These are phyloP conservation scores for Ceyx erithaca DNA, from an alignment of 2,797 vertebrate species.

Conservation along the genomic window DNA sequence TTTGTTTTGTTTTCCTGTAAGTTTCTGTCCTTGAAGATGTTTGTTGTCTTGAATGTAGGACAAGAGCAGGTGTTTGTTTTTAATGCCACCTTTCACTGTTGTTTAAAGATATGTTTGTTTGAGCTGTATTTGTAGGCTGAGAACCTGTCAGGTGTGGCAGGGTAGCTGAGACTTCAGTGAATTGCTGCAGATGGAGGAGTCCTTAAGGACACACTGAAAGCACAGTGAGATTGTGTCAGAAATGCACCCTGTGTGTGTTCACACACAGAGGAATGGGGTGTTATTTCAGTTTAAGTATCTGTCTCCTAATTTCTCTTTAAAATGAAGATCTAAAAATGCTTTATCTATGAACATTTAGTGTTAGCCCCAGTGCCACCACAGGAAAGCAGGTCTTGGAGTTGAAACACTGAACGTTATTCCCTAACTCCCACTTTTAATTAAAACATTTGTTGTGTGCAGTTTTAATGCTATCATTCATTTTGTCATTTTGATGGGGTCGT, in stretches of 20 bases:
- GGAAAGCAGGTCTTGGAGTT: slow-evolving; percentile 58
- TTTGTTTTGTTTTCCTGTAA: background rate
- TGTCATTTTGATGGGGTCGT: slow-evolving; percentile 43
- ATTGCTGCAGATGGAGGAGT: background rate
- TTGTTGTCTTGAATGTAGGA: background rate
- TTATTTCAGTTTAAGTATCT: slow-evolving; percentile 18
- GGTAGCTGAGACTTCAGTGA: background rate
- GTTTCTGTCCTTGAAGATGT: background rate
- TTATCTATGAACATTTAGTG: slow-evolving; percentile 29
- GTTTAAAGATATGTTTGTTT: background rate
- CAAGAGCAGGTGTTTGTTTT: background rate
- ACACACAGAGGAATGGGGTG: background rate
- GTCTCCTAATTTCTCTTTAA: slow-evolving; percentile 41
- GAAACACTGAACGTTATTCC: slow-evolving; percentile 34
- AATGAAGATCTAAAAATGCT: slow-evolving; percentile 48
- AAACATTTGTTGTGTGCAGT: background rate
- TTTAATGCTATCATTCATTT: slow-evolving; percentile 21
- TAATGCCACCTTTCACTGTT: background rate
- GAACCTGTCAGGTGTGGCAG: background rate
- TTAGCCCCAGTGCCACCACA: slow-evolving; percentile 1
- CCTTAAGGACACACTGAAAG: background rate
- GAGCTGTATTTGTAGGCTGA: background rate
- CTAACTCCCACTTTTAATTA: background rate
- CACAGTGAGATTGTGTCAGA: background rate
- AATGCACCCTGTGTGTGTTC: background rate